Conservation (phyloP, 2,113 vertebrate genomes). For the Progne subis region DNA sequence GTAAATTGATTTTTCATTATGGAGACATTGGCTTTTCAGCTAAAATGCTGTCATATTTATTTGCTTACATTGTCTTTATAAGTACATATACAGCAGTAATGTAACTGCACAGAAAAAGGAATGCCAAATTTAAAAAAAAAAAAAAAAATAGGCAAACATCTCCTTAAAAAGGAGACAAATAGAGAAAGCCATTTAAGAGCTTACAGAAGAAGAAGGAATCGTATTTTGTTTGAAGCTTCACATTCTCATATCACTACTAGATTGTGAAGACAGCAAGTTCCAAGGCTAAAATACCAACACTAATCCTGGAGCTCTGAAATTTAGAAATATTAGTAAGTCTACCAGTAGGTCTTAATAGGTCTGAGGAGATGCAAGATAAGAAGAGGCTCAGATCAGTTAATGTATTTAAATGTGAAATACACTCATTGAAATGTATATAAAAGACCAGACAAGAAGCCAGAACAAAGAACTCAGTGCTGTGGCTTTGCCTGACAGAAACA, state of each 20-base stretch:
- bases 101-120: background rate
- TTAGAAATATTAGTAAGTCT: background rate
- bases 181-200: background rate
- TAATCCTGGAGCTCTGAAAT: background rate
- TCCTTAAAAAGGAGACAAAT: background rate
- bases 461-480: background rate
- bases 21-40: background rate
- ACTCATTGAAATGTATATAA: background rate
- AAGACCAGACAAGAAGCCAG: background rate
- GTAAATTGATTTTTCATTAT: background rate
- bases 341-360: background rate
- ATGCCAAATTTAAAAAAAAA: background rate
- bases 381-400: background rate
- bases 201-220: background rate
- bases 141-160: background rate
- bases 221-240: background rate
- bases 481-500: background rate
- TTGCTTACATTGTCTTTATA: background rate
- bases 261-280: background rate
- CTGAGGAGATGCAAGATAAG: background rate
- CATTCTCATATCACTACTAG: background rate
- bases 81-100: background rate
- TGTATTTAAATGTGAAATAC: background rate
- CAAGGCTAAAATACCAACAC: background rate
- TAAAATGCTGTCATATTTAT: background rate